Conservation (phyloP, 2,113 vertebrate species). For the Megaceryle torquata region DNA sequence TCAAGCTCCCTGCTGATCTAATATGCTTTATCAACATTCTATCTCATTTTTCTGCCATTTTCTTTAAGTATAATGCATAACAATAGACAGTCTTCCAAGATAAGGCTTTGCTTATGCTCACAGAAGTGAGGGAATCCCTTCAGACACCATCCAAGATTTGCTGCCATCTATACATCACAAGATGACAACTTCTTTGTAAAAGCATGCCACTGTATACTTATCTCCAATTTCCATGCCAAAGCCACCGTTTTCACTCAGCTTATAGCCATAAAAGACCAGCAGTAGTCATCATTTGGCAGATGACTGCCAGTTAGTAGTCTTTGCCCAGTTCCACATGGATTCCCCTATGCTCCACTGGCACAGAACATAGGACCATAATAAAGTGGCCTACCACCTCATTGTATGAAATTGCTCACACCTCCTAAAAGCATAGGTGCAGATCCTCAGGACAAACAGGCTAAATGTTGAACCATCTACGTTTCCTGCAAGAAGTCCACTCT, state of each 20-base stretch:
- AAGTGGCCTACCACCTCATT: not conserved
- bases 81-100: not conserved
- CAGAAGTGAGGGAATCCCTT: not conserved
- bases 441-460: not conserved
- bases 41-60: not conserved
- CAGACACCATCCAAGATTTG: not conserved
- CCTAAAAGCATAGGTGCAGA: not conserved
- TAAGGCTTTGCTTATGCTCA: not conserved
- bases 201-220: not conserved
- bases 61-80: not conserved
- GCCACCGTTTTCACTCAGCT: not conserved
- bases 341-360: not conserved
- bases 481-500: not conserved
- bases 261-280: not conserved
- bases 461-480: not conserved
- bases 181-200: not conserved
- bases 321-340: not conserved
- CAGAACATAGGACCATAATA: not conserved
- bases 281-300: not conserved
- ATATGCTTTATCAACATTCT: not conserved
- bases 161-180: not conserved
- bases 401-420: not conserved
- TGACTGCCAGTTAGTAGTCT: not conserved
- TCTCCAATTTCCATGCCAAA: not conserved
- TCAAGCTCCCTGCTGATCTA: not conserved